Evolutionary conservation across 2,888 invertebrate species (phyloP).

Genomic region (Scaptodrosophila latifasciaeformis): DNA sequence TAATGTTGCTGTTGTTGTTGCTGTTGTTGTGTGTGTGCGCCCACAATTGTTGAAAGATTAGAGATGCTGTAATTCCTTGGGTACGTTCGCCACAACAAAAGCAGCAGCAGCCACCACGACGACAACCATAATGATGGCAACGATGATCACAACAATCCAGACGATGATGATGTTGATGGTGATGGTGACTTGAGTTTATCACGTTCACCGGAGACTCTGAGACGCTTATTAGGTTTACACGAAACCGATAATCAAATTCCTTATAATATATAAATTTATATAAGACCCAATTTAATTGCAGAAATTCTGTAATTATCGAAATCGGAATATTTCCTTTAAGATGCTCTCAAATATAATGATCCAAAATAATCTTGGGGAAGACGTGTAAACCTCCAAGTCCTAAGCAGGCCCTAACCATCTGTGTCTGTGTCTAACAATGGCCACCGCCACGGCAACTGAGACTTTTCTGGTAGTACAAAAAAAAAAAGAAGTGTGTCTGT

Average conservation of each 20-base stretch:
- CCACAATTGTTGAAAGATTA: slow-evolving; percentile 69
- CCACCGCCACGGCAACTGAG: slow-evolving; percentile 44
- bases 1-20: slow-evolving; percentile 5
- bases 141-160: slow-evolving; percentile 2
- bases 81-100: slow-evolving; percentile 9
- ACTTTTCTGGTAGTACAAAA: no score
- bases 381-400: slow-evolving; percentile 42
- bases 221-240: slow-evolving; percentile 57
- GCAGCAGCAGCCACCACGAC: slow-evolving; percentile 28
- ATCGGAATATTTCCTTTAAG: slow-evolving; percentile 27
- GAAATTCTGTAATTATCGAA: no score
- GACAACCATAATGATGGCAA: slow-evolving; percentile 28
- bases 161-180: slow-evolving; percentile 41
- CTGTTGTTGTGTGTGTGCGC: slow-evolving; percentile 44
- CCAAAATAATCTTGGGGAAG: no score
- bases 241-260: slow-evolving; percentile 17
- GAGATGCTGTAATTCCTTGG: slow-evolving; percentile 61
- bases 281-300: no score
- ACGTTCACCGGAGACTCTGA: slow-evolving; percentile 60
- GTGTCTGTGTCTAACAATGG: slow-evolving; percentile 61
- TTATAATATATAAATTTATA: neutral
- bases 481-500: slow-evolving; percentile 14
- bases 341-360: no score
- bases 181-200: slow-evolving; percentile 64
- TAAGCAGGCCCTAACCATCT: slow-evolving; percentile 27